Base-by-base conservation (phyloP, 2,888 invertebrate genomes). In the Mythimna ferrago region DNA sequence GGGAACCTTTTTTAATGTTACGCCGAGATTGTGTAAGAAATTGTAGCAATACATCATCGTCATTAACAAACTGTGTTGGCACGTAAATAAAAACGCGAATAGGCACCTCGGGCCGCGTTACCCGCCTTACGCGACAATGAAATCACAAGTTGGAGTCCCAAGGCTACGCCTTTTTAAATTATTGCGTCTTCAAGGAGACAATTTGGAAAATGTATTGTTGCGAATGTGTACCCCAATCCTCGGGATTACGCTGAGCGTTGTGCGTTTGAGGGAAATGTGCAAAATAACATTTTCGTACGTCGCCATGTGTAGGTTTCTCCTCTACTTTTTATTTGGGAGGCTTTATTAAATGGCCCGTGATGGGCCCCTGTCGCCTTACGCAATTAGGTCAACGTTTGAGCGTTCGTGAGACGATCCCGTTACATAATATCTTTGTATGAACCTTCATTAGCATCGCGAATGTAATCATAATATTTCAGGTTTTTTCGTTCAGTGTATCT, bases 151-250 rank as follows among this genome's bases (percentile, higher is more conserved):
- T 81, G 78, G 76, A 70, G 76, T 85, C 84, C 81, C 83, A 73
- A 75, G 75, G 85, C 78, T 80, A 61, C 87, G 88, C 88, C 88
- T 92, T 92, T 92, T 93, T 90, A 94, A 94, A 94, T 94, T 92
- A 94, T 94, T 90, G 91, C 93, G 91, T 91, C 90, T 93, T 93
- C 92, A 92, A 89, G 92, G 90, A 92, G 92, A 94, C 94, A 93
- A 94, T 95, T 94, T 92, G 84, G 90, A 85, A 90, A 94, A 94
- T 93, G 94, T 93, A 94, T 94, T 89, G 91, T 91, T 84, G 89
- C 81, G 86, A 87, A 88, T 89, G 88, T 87, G 88, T 89, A 88
- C 87, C 88, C 88, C 89, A 89, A 92, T 91, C 90, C 89, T 75
- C 80, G 84, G 91, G 92, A 94, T 94, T 93, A 93, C 90, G 86